Base-by-base conservation (phyloP, 2,113 vertebrate species). In the Saccopteryx leptura region DNA sequence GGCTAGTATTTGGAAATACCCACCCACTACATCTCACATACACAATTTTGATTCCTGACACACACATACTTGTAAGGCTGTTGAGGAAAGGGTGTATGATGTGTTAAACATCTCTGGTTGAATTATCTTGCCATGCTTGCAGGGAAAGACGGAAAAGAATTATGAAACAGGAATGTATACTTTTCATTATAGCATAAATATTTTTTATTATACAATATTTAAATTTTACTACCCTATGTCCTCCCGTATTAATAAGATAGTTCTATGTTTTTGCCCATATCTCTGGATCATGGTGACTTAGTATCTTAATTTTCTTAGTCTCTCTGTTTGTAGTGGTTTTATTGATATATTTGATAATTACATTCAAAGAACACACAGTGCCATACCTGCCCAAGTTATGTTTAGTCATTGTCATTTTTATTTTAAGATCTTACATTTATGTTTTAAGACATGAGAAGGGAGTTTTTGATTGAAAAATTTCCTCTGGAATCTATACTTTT, bases 401-500 rank as follows among this genome's bases (percentile, higher is more conserved):
- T 50, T 90, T 87, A 81, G 21, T 33, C 54, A 26, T 33, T 81
- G 75, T 33, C 19, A 48, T 68, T 90, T 80, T 87, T 76, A 86
- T 81, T 85, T 87, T 91, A 61, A 52, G 17, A 3, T 39, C 7
- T 31, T 24, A 54, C 4, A n/a, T 52, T 66, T 10, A 7, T 50
- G 66, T 78, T 93, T 84, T 68, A 68, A 83, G 90, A 69, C 33
- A 52, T 7, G 39, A 28, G 19, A 66, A 78, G 50, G 28, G 52
- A 63, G 61, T 61, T 91, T 91, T 82, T 94, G n/a, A 56, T 71
- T 63, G 69, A 76, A 83, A 65, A 46, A 39, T 56, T 82, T 23
- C 54, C 7, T 88, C 17, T 69, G 76, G 31, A 91, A 11, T 31
- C 4, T 69, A 17, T 68, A 54, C 76, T 69, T 88, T 88, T 91